Evolutionary conservation across 2,797 vertebrate species (phyloP), one percentile per base, ranked within the genome.

Genomic region (Florisuga fusca): DNA sequence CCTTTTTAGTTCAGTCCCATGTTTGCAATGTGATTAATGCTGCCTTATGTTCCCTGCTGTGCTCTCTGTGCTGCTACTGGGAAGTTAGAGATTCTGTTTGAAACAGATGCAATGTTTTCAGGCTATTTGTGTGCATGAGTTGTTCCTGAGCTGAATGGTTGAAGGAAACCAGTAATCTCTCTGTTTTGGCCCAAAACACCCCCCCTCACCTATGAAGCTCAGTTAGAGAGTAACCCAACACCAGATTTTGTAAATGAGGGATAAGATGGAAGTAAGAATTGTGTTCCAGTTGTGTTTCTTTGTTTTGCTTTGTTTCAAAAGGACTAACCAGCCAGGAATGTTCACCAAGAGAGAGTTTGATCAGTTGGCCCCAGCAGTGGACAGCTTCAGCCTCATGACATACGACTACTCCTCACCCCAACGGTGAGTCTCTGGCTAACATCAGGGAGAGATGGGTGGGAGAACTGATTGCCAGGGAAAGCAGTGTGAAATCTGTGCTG

Each of bases 361-460:
- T 92, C 98, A 98, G 89, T 91, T 99, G 97, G 99, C 98, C 12
- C 98, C 98, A 0, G 90, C 97, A 5, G 96, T 99, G 36, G 99
- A 99, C 25, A 98, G 98, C 83, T 99, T 99, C 98, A 99, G 99
- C 95, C 98, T 99, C 85, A 99, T 99, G 99, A 99, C 99, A 0
- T 99, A 99, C 0, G 99, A 99, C 97, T 99, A 98, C 95, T 99
- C 99, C 43, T 97, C 97, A 2, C 98, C 98, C 4, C 97, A 97
- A 48, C 94, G 98, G 98, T 98, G 97, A 98, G 97, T 6, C 8
- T 90, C 33, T 26, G 26, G 18, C 36, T 77, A 54, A 79, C 12
- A 10, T 4, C n/a, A 31, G 21, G n/a, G 34, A 58, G 41, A 41
- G 19, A 10, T 17, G 46, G 13, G 4, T 61, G 41, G 76, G 67